phyloP scores from a whole-genome alignment of 2,797 vertebrate species.

The Falco concolor region DNA sequence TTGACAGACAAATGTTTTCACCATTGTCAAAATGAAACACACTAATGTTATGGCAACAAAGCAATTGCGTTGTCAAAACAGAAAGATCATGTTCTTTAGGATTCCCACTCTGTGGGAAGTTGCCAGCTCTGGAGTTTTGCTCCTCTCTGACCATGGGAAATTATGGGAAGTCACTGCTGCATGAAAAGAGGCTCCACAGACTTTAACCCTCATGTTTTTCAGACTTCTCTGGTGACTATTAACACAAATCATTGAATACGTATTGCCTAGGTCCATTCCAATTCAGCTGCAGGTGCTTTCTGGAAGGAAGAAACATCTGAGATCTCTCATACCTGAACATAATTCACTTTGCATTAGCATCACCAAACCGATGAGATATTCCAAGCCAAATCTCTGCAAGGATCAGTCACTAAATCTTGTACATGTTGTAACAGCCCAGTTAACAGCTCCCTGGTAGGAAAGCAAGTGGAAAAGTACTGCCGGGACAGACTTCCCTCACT shows the following conservation, averaged over 20 bases:
- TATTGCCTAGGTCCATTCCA: not conserved
- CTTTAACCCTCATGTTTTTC: not conserved
- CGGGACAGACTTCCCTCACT: not conserved
- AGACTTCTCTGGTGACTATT: not conserved
- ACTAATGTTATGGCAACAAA: not conserved
- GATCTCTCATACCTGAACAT: not conserved
- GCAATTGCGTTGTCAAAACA: not conserved
- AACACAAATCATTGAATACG: not conserved
- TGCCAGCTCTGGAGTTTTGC: not conserved
- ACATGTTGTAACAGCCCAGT: not conserved
- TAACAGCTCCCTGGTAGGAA: not conserved
- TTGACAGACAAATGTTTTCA: not conserved
- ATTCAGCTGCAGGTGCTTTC: not conserved
- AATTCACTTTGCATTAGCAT: not conserved
- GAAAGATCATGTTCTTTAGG: not conserved
- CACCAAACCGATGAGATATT: not conserved
- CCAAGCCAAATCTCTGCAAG: not conserved
- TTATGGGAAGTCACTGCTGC: not conserved
- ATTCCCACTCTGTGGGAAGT: not conserved
- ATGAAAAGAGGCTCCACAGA: not conserved
- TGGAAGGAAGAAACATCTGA: not conserved
- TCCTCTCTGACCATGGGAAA: not conserved
- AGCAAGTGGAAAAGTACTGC: conserved; percentile 56
- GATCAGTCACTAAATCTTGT: not conserved
- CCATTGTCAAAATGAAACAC: not conserved